These are phyloP conservation scores for Xenopus petersii DNA, from an alignment of 2,797 vertebrate genomes.

Conservation along the genomic window DNA sequence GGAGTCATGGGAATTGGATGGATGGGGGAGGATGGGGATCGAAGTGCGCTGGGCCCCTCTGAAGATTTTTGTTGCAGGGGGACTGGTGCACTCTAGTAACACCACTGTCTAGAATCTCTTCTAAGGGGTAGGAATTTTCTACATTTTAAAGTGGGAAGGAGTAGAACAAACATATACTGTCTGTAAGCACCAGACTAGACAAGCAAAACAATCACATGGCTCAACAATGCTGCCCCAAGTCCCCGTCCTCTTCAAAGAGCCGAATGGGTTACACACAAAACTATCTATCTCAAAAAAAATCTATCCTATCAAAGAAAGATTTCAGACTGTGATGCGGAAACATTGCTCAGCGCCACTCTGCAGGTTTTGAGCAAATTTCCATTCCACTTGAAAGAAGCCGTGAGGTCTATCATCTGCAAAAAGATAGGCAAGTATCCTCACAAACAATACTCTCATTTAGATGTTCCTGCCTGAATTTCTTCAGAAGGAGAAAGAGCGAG, in stretches of 20 bases:
- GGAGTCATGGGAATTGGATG: too few relatives aligned
- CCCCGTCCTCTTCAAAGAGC: background rate
- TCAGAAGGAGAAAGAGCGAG: background rate
- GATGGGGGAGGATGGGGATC: too few relatives aligned
- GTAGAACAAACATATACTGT: too few relatives aligned
- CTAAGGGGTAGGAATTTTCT: too few relatives aligned
- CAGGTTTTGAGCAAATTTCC: slow-evolving; percentile 26
- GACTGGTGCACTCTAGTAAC: too few relatives aligned
- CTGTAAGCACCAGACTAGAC: too few relatives aligned
- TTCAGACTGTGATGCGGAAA: background rate
- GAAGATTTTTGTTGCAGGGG: too few relatives aligned
- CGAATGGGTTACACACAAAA: background rate
- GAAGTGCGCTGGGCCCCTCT: too few relatives aligned
- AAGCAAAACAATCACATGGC: too few relatives aligned
- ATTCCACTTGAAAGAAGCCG: slow-evolving; percentile 21
- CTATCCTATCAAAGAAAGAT: background rate
- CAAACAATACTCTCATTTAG: slow-evolving; percentile 41
- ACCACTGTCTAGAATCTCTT: too few relatives aligned
- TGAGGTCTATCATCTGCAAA: slow-evolving; percentile 18
- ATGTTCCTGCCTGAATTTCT: slow-evolving; percentile 16
- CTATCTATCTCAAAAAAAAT: background rate
- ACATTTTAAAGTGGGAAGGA: too few relatives aligned
- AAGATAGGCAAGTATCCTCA: slow-evolving; percentile 22
- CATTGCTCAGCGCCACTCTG: slow-evolving; percentile 1
- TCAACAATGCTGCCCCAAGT: too few relatives aligned